phyloP scores from a whole-genome alignment of 1,140 invertebrate genomes.

The Anastrepha obliqua region DNA sequence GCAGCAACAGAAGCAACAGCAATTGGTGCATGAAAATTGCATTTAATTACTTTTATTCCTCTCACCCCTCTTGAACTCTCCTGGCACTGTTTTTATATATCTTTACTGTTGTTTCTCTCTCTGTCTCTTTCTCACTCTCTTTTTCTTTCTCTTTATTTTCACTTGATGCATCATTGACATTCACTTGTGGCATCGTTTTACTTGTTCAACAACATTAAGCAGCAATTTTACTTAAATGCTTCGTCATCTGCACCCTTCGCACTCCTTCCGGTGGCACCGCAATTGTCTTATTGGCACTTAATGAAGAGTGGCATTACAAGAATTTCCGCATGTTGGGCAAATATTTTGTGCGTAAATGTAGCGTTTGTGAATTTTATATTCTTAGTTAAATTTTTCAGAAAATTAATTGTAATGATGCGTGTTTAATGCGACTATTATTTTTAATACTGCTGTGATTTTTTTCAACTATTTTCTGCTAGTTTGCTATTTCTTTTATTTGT shows the following conservation, averaged over 20 bases:
- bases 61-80: background rate
- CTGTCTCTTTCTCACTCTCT: background rate
- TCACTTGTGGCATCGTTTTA: background rate
- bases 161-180: background rate
- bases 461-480: no score
- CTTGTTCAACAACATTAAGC: background rate
- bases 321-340: background rate
- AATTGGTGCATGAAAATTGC: constrained; percentile 16
- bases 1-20: background rate
- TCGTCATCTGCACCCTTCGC: background rate
- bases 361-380: background rate
- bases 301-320: background rate
- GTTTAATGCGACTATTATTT: no score
- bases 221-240: background rate
- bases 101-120: background rate
- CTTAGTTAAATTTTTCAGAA: background rate
- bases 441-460: no score
- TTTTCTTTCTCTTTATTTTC: background rate
- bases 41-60: background rate
- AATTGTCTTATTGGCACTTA: background rate
- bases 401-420: no score
- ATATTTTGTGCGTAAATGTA: background rate
- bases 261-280: background rate
- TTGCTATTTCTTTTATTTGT: no score
- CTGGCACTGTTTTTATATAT: background rate